Base-by-base conservation (phyloP, 2,113 vertebrate species). In the Chinchilla lanigera region DNA sequence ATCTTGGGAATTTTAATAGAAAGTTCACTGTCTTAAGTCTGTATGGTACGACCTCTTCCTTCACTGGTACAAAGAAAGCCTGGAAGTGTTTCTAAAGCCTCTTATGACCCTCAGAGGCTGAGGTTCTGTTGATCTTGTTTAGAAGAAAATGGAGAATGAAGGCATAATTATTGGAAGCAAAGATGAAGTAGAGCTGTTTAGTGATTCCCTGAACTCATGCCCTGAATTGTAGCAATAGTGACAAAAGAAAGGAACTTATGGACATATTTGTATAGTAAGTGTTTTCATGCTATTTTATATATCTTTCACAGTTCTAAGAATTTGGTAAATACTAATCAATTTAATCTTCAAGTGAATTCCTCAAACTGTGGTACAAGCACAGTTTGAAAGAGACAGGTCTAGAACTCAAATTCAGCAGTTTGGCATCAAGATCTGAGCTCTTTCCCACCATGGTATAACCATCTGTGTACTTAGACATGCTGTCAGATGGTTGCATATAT, bases 351-450 rank as follows among this genome's bases (percentile, higher is more conserved):
- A 82, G 35, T 54, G 24, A 65, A 33, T 14, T 33, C 10, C 89
- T 47, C 88, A 63, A 84, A 41, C n/a, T 75, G 38, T 86, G 26
- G 19, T 67, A 61, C 6, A 83, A 10, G 11, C 17, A 56, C 22
- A 91, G 38, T 44, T 69, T 54, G 77, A 38, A 86, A 93, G 13
- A 75, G 22, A 54, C 30, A 88, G 58, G 54, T 47, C 33, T 5
- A 56, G 24, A 17, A 89, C 71, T 89, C 56, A 95, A 94, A 94
- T 86, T 3, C n/a, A 92, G 52, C n/a, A 82, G 14, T 41, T 89
- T 67, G 50, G 4, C 65, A 85, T 89, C n/a, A 89, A 67, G 14
- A 92, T 80, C 14, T 89, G 22, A 83, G 33, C 22, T 91, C 73
- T 80, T 61, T 44, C 81, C 22, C 24, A 61, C 38, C 50, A 65